A percentile compares a stretch with the other conserved stretches of the same genome.
Conservation (phyloP, 2,113 vertebrate genomes). For the Menidia beryllina region DNA sequence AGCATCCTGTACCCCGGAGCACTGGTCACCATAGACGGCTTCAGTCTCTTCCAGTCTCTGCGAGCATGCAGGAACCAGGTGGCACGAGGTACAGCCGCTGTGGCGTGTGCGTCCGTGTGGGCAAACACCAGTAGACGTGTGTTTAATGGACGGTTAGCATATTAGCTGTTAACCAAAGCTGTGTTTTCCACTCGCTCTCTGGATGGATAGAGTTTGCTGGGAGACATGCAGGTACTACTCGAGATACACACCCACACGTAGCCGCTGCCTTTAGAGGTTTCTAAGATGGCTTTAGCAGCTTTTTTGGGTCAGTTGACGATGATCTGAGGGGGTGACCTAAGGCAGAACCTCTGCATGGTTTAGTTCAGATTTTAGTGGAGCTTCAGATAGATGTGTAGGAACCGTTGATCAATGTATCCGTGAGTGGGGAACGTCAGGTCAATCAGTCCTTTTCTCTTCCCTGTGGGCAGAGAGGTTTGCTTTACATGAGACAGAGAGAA, state of each 20-base stretch:
- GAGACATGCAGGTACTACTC: constrained; percentile 44
- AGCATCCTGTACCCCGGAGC: constrained; percentile 95
- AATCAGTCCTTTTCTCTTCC: too few relatives aligned
- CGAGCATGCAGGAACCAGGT: constrained; percentile 98
- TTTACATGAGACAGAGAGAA: too few relatives aligned
- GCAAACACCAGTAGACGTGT: not conserved
- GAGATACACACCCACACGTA: not conserved
- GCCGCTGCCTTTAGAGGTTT: not conserved
- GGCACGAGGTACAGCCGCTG: constrained; percentile 87
- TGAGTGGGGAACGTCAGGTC: too few relatives aligned
- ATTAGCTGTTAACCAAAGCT: constrained; percentile 20
- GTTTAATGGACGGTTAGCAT: not conserved
- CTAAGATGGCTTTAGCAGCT: not conserved
- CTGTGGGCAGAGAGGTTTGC: too few relatives aligned
- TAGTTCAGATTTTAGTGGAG: too few relatives aligned
- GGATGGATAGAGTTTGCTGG: constrained; percentile 46
- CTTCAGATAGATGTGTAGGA: too few relatives aligned
- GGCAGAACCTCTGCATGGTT: too few relatives aligned
- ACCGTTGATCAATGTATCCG: too few relatives aligned
- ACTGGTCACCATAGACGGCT: constrained; percentile 97
- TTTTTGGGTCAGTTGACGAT: too few relatives aligned
- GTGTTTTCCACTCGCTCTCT: constrained; percentile 43
- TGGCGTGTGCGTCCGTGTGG: not conserved
- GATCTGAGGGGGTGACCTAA: too few relatives aligned
- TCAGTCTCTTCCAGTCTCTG: constrained; percentile 98